phyloP scores from a whole-genome alignment of 2,113 vertebrate species.

The Psammodynastes pulverulentus region DNA sequence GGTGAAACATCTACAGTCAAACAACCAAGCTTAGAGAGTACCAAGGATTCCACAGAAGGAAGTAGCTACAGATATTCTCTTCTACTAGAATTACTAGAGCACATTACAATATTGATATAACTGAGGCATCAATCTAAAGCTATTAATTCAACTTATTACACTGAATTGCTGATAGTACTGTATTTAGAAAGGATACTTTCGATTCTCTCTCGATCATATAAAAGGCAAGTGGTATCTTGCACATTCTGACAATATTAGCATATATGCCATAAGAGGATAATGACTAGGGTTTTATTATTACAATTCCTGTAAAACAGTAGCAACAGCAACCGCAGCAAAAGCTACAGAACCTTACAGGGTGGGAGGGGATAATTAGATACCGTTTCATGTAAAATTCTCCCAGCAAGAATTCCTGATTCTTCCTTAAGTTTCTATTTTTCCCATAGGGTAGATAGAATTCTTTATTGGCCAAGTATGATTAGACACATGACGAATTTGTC shows the following conservation, averaged over 20 bases:
- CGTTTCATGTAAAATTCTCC: not conserved
- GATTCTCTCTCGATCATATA: not conserved
- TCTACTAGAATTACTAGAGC: not conserved
- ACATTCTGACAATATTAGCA: not conserved
- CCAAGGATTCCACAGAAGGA: too few relatives aligned
- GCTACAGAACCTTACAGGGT: not conserved
- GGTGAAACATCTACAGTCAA: too few relatives aligned
- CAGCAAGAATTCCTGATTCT: not conserved
- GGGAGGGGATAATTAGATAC: not conserved
- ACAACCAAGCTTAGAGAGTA: too few relatives aligned
- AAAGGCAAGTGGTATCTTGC: not conserved
- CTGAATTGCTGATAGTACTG: too few relatives aligned
- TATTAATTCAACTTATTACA: not conserved
- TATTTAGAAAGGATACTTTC: not conserved
- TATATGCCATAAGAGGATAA: too few relatives aligned
- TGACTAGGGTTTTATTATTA: not conserved
- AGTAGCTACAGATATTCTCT: too few relatives aligned
- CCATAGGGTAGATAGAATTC: not conserved
- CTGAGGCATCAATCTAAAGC: not conserved
- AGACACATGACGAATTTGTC: too few relatives aligned
- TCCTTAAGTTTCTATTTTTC: not conserved
- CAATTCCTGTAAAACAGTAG: not conserved
- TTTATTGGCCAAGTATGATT: too few relatives aligned
- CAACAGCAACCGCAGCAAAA: not conserved
- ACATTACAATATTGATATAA: not conserved